A percentile compares a stretch with the other conserved stretches of the same genome.
These are phyloP conservation scores for Corythornis madagascariensis DNA, from an alignment of 2,113 vertebrate genomes.

Conservation along the genomic window DNA sequence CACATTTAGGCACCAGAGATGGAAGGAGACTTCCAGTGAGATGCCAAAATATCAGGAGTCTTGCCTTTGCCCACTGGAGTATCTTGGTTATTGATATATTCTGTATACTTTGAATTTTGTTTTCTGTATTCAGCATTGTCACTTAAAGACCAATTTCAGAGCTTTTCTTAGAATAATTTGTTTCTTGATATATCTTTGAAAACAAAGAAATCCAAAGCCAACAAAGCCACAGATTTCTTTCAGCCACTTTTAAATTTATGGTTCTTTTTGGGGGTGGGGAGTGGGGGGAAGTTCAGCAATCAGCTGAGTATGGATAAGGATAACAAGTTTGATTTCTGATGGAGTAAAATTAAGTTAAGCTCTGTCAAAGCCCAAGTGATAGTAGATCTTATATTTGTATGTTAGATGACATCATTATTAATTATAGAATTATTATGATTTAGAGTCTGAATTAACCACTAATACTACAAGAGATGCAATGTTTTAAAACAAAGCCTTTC, in stretches of 20 bases:
- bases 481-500: conserved; percentile 20
- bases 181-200: neutral
- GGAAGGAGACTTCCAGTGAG: neutral
- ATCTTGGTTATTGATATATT: neutral
- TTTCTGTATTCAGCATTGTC: neutral
- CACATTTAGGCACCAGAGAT: neutral
- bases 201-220: neutral
- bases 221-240: neutral
- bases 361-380: neutral
- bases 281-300: neutral
- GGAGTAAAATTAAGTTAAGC: conserved; percentile 1
- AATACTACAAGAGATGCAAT: neutral
- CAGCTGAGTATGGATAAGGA: neutral
- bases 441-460: neutral
- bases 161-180: neutral
- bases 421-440: neutral
- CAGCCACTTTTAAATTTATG: neutral
- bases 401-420: neutral
- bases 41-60: neutral
- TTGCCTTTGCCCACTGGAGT: neutral
- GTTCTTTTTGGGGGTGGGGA: neutral
- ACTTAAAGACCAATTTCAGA: neutral
- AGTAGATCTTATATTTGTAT: neutral
- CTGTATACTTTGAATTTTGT: neutral
- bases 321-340: neutral